These are phyloP conservation scores for Idaea dimidiata DNA, from an alignment of 2,888 invertebrate genomes.

Conservation along the genomic window DNA sequence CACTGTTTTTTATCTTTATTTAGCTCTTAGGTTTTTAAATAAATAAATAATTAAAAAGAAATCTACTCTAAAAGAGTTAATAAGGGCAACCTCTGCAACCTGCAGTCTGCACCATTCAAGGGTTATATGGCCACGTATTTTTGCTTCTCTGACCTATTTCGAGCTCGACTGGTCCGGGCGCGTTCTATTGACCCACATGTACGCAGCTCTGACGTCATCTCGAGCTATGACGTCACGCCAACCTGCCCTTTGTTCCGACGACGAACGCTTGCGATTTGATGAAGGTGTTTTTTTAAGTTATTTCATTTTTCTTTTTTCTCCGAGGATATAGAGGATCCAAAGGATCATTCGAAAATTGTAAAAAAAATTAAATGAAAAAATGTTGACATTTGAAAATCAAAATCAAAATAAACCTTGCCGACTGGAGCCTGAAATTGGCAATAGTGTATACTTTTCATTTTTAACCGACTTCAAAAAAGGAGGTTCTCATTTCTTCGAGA, in stretches of 20 bases:
- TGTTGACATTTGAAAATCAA: too few relatives aligned
- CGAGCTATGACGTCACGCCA: slow-evolving; percentile 59
- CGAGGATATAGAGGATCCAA: too few relatives aligned
- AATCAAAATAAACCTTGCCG: too few relatives aligned
- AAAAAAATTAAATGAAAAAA: too few relatives aligned
- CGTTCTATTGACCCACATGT: slow-evolving; percentile 74
- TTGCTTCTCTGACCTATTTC: slow-evolving; percentile 69
- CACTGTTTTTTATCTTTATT: too few relatives aligned
- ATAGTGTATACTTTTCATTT: too few relatives aligned
- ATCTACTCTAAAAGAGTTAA: neutral
- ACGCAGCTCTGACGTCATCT: slow-evolving; percentile 71
- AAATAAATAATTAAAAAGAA: slow-evolving; percentile 9
- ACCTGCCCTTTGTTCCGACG: slow-evolving; percentile 52
- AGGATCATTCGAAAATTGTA: too few relatives aligned
- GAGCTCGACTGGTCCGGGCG: slow-evolving; percentile 63
- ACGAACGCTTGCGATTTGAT: neutral
- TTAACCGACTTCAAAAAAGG: too few relatives aligned
- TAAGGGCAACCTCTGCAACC: slow-evolving; percentile 11
- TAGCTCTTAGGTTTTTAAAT: too few relatives aligned
- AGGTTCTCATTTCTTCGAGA: too few relatives aligned
- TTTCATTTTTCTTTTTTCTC: too few relatives aligned
- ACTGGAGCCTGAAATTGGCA: too few relatives aligned
- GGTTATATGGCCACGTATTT: slow-evolving; percentile 49
- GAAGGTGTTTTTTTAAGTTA: neutral
- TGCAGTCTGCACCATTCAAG: slow-evolving; percentile 19